These are phyloP conservation scores for Karalla daura DNA, from an alignment of 2,797 vertebrate species.

Conservation along the genomic window DNA sequence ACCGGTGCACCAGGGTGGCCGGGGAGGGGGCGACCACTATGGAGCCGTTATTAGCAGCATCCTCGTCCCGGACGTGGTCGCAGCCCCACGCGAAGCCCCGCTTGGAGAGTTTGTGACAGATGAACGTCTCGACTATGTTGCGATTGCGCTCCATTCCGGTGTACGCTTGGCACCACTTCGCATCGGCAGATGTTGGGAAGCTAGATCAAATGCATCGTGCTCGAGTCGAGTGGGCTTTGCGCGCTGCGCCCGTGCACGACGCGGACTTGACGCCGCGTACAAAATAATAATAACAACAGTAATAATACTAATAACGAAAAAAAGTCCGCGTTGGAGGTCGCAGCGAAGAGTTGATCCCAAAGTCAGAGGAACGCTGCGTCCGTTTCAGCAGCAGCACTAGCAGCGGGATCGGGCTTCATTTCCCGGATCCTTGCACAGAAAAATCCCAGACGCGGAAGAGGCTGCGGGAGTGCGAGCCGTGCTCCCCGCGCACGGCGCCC, in stretches of 20 bases:
- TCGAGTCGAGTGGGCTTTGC: conserved; percentile 20
- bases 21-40: conserved; percentile 65
- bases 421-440: conserved; percentile 68
- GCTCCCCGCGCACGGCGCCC: conserved; percentile 60
- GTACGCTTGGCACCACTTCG: conserved; percentile 68
- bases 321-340: conserved; percentile 36
- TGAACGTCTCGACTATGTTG: conserved; percentile 94
- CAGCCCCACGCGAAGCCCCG: conserved; percentile 91
- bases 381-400: conserved; percentile 50
- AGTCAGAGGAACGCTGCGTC: conserved; percentile 47
- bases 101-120: conserved; percentile 96
- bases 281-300: no score
- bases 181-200: conserved; percentile 4
- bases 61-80: conserved; percentile 61
- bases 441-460: conserved; percentile 83
- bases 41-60: conserved; percentile 75
- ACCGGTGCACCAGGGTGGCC: conserved; percentile 73
- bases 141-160: conserved; percentile 87
- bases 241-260: conserved; percentile 31
- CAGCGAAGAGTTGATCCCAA: conserved; percentile 34
- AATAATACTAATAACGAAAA: no score
- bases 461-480: conserved; percentile 63
- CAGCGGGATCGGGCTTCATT: no score
- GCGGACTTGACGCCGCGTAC: no score
- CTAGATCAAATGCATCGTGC: conserved; percentile 68